Evolutionary conservation across 2,888 invertebrate genomes (phyloP), one percentile per base, ranked within the genome.

Genomic region (Drosophila tripunctata): DNA sequence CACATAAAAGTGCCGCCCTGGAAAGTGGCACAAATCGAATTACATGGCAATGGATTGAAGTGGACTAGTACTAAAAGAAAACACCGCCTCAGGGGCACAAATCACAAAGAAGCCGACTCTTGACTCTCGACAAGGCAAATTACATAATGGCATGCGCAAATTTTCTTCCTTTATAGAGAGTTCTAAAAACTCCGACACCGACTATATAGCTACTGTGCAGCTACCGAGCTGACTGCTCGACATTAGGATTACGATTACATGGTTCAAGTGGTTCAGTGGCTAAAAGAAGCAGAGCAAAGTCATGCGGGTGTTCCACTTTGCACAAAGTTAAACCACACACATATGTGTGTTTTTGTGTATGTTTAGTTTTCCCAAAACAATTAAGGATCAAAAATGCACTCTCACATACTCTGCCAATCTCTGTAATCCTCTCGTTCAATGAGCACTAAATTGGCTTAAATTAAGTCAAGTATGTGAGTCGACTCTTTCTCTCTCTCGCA

Each of bases 391-490:
- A 65, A 70, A 51, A 47, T 52, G 64, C 64, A 79, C 68, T 78
- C 68, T 78, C 77, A 41, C 64, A 69, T 67, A 38, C 64, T 57
- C 41, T 44, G 41, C 43, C 43, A 64, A 51, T 27, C 27, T 27
- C 27, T 74, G 64, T 68, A 84, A 78, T 74, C 82, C 72, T 52
- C 65, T 51, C 75, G 63, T 70, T 87, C 70, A 82, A 81, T 75
- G 81, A 66, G 63, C 75, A 76, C 82, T 70, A 88, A 91, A 91
- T 91, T 90, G 91, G 91, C 90, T 91, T 90, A 91, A 89, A 91
- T 89, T 86, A 90, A 91, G 91, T 91, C 91, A 90, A 91, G 90
- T 90, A 90, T 90, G 86, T 62, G 71, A 55, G 73, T 41, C 66
- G 17, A 51, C 45, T 50, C 61, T 45, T 45, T 7, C 12, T 51